phyloP scores from a whole-genome alignment of 2,113 vertebrate genomes.

The Pterophyllum scalare region DNA sequence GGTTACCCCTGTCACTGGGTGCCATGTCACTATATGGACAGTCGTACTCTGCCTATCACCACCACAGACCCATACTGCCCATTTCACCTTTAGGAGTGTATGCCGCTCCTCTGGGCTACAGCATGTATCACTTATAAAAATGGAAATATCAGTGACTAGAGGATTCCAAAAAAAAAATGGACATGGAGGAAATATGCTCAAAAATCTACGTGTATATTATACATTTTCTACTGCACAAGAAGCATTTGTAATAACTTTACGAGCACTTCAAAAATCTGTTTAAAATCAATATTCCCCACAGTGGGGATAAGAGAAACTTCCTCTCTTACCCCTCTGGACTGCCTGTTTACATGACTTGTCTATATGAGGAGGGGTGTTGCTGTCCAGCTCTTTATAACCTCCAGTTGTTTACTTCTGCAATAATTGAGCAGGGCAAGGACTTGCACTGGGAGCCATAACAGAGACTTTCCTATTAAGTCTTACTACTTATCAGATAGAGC shows the following conservation, averaged over 20 bases:
- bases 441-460: constrained; percentile 32
- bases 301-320: constrained; percentile 32
- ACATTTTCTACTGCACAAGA: constrained; percentile 43
- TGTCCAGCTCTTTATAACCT: constrained; percentile 42
- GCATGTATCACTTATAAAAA: constrained; percentile 80
- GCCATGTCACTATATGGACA: constrained; percentile 78
- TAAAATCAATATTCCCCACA: constrained; percentile 15
- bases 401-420: constrained; percentile 64
- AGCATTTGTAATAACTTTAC: constrained; percentile 18
- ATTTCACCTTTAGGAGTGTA: constrained; percentile 79
- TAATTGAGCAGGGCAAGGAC: constrained; percentile 54
- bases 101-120: constrained; percentile 74
- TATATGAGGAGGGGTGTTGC: constrained; percentile 27
- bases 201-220: constrained; percentile 36
- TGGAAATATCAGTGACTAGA: constrained; percentile 37
- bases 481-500: constrained; percentile 12
- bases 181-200: constrained; percentile 19
- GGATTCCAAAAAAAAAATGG: constrained; percentile 33
- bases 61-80: constrained; percentile 76
- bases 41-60: constrained; percentile 71
- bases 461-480: constrained; percentile 26
- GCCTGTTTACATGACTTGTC: constrained; percentile 55
- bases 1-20: constrained; percentile 73
- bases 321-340: constrained; percentile 25
- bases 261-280: constrained; percentile 43